Evolutionary conservation across 2,888 invertebrate genomes (phyloP).

Genomic region (Gryllus longicercus): DNA sequence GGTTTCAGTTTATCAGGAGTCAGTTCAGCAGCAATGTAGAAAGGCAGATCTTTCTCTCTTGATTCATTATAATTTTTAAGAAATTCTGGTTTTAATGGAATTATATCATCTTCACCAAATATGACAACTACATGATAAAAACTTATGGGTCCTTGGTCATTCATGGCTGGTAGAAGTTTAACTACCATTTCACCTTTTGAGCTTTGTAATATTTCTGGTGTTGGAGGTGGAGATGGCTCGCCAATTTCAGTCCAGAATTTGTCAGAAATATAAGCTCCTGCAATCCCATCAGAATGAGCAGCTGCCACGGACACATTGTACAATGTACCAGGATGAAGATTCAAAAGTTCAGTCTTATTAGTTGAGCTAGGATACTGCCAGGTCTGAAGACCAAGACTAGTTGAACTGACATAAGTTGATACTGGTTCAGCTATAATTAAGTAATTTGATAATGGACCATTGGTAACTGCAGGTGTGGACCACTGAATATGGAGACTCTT

Average conservation of each 20-base stretch:
- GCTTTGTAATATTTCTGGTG: conserved; percentile 60
- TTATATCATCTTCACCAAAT: conserved; percentile 53
- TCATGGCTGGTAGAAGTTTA: conserved; percentile 62
- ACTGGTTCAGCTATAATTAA: conserved; percentile 45
- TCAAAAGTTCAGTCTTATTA: conserved; percentile 45
- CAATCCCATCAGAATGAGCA: conserved; percentile 54
- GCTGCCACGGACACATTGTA: conserved; percentile 74
- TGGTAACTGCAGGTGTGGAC: conserved; percentile 50
- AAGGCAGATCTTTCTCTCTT: conserved; percentile 63
- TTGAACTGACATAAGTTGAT: conserved; percentile 42
- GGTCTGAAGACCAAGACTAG: conserved; percentile 41
- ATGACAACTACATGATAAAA: conserved; percentile 72
- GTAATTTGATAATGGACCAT: conserved; percentile 51
- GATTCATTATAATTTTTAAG: conserved; percentile 67
- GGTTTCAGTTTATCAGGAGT: conserved; percentile 54
- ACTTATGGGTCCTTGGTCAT: conserved; percentile 75
- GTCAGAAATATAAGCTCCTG: conserved; percentile 57
- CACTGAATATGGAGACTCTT: conserved; percentile 55
- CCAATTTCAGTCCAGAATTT: conserved; percentile 69
- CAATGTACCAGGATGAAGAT: conserved; percentile 67
- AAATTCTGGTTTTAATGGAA: conserved; percentile 58
- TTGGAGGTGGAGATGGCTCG: conserved; percentile 63
- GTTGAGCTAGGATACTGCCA: conserved; percentile 44
- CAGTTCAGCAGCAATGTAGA: conserved; percentile 80
- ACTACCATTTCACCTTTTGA: conserved; percentile 63